phyloP scores from a whole-genome alignment of 1,140 invertebrate species.

The Bombus confusus region DNA sequence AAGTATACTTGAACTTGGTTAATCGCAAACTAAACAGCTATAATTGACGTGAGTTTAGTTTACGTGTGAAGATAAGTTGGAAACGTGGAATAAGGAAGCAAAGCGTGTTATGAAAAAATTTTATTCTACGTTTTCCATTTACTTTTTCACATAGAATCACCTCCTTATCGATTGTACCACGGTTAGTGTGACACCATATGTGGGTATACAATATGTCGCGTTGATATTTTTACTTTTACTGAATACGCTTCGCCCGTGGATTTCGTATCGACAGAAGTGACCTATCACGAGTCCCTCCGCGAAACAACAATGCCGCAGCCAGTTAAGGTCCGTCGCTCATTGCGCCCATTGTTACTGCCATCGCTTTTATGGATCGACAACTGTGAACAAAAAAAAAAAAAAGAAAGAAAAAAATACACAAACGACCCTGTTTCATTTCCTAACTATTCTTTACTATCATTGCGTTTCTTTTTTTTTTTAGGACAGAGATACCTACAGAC shows the following conservation, averaged over 20 bases:
- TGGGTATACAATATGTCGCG: neutral
- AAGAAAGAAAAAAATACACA: neutral
- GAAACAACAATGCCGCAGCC: neutral
- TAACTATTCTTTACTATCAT: neutral
- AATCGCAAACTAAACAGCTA: neutral
- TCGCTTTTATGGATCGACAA: neutral
- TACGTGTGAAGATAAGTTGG: neutral
- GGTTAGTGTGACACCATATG: neutral
- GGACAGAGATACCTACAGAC: neutral
- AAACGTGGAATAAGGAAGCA: neutral
- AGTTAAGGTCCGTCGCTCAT: slow-evolving; percentile 21
- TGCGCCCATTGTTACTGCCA: neutral
- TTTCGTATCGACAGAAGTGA: slow-evolving; percentile 2
- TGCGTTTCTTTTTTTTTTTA: neutral
- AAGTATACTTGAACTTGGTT: neutral
- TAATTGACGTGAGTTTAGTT: neutral
- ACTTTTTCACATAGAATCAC: too few species aligned
- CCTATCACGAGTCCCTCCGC: neutral
- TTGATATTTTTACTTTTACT: slow-evolving; percentile 1
- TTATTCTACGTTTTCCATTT: too few species aligned
- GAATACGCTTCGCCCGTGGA: neutral
- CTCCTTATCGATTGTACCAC: neutral
- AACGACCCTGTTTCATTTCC: neutral
- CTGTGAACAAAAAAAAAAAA: too few species aligned
- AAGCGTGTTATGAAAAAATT: too few species aligned